Base-by-base conservation (phyloP, 2,797 vertebrate genomes). In the Thaleichthys pacificus region DNA sequence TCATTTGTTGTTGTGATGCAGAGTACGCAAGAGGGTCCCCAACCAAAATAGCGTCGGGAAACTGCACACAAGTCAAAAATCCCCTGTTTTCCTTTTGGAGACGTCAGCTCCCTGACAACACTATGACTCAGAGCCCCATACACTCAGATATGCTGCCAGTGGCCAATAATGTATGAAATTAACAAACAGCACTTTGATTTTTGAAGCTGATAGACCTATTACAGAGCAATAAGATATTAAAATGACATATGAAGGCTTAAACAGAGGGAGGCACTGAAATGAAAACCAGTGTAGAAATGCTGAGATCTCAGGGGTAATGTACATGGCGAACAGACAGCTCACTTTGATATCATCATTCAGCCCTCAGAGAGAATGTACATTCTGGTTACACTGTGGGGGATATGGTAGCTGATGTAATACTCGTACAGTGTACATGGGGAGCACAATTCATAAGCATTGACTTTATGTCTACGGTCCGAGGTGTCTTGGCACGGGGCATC, bases 231-330 rank as follows among this genome's bases (percentile, higher is more conserved):
- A 49, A 9, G 57, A 64, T 61, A 69, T 51, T 38, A 26, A 64
- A 26, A 64, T 76, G 69, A 71, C 67, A 12, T 58, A 75, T 5
- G 51, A 72, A 78, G 73, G 79, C 84, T 79, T 79, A 73, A 61
- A 76, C 78, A 77, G 30, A 57, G 73, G 58, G 69, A 83, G 78
- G 71, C 81, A 83, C 83, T 68, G 67, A 88, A 87, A 88, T 78
- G 75, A 87, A 85, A 86, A 77, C 79, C 72, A 71, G 77, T 79
- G 65, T 65, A 85, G 83, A 89, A 89, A 85, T 76, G 88, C 77
- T 75, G 77, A 79, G 77, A 84, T 92, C 87, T 89, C 79, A 7
- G 32, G 84, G 85, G 87, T 89, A 87, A 91, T 89, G 82, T 81
- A 86, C 82, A 85, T 87, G 82, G 83, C 84, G 85, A 89, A 89